Base-by-base conservation (phyloP, 2,113 vertebrate species). In the Siphamia tubifer region DNA sequence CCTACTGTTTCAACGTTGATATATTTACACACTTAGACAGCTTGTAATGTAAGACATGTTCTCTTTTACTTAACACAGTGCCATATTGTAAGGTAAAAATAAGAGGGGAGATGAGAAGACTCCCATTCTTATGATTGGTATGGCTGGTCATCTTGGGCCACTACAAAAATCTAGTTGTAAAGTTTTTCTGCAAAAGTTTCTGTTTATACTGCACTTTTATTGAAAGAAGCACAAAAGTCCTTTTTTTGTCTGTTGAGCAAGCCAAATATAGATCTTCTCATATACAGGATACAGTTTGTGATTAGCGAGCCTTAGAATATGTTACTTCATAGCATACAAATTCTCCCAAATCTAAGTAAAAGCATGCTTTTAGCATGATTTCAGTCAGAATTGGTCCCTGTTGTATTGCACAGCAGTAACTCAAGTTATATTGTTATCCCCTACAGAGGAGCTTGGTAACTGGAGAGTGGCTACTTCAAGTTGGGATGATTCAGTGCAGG, bases 361-460 rank as follows among this genome's bases (percentile, higher is more conserved):
- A 77, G 54, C 81, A 86, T 82, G 80, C 80, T 61, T 30, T 58
- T 13, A 70, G 80, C 89, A 91, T 84, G 88, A 70, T 66, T 85
- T 84, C 71, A 82, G 85, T 90, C 91, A 89, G 89, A 90, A 90
- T 77, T 90, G 85, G 91, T 89, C 88, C 90, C 86, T 74, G 74
- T 58, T 87, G 83, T 82, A 74, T 77, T 83, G 87, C 89, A 87
- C 87, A 89, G 82, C 83, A 91, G 79, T 74, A 73, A 87, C 68
- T 74, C 54, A 25, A 76, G 79, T 87, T 68, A 80, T 75, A 83
- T 69, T 54, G 64, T 82, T 78, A 76, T 54, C 64, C 39, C 85
- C 80, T 61, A 83, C 77, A 82, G 79, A 56, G 66, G 61, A 81
- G 77, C 79, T 77, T 67, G 39, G 68, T 81, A 64, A 71, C 58